Evolutionary conservation across 2,797 vertebrate genomes (phyloP).

Genomic region (Momotus momota): DNA sequence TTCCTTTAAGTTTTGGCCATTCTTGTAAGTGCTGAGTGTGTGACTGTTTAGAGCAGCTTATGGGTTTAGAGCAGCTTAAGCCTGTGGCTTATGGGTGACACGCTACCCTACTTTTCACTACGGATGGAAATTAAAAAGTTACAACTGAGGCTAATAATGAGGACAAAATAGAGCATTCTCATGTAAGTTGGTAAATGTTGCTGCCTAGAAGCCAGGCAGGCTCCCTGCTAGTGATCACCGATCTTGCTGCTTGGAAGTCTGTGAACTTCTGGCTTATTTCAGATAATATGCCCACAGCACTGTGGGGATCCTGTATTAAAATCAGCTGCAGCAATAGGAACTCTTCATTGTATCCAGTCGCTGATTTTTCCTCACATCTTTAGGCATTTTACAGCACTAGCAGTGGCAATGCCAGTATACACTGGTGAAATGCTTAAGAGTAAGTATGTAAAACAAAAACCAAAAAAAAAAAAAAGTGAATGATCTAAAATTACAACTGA

Average conservation of each 20-base stretch:
- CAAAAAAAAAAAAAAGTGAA: neutral
- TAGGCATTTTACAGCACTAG: neutral
- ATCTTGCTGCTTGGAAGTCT: neutral
- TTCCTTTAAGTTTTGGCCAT: neutral
- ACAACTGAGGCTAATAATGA: neutral
- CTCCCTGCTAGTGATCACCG: neutral
- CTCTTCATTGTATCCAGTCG: neutral
- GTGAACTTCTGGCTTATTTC: neutral
- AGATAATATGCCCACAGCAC: neutral
- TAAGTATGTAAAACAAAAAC: neutral
- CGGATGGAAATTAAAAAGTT: neutral
- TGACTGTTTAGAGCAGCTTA: constrained; percentile 20
- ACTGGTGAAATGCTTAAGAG: neutral
- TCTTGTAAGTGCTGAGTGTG: neutral
- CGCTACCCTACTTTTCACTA: neutral
- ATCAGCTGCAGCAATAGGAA: neutral
- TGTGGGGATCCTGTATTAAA: neutral
- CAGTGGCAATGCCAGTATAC: neutral
- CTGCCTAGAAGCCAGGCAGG: neutral
- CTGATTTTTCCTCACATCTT: neutral
- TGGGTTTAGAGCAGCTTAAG: constrained; percentile 21
- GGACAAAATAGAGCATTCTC: neutral
- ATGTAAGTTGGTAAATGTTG: fast-evolving
- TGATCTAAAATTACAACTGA: neutral
- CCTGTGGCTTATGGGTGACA: neutral